Conservation (phyloP, 2,888 invertebrate species). For the Eubasilissa splendida region DNA sequence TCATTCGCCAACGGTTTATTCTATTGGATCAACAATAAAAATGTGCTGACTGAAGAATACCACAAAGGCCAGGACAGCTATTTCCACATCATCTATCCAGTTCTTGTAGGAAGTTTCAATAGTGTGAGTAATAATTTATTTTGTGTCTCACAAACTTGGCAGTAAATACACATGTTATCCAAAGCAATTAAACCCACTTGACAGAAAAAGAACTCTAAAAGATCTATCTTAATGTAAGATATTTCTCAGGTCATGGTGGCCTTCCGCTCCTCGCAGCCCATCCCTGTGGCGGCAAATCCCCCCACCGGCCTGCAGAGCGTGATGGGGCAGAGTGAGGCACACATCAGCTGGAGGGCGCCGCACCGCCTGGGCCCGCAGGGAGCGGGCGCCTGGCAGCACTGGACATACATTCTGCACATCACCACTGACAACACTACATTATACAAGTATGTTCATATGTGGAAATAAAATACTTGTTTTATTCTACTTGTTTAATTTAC, state of each 20-base stretch:
- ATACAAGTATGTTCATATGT: constrained; percentile 39
- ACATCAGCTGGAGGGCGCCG: constrained; percentile 88
- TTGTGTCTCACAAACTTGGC: too few relatives aligned
- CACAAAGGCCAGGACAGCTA: constrained; percentile 79
- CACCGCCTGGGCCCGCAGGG: constrained; percentile 83
- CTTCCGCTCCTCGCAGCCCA: constrained; percentile 82
- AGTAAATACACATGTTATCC: too few relatives aligned
- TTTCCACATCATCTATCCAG: constrained; percentile 84
- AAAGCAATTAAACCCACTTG: too few relatives aligned
- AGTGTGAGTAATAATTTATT: constrained; percentile 60
- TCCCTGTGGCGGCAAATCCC: constrained; percentile 84
- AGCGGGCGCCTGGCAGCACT: constrained; percentile 78
- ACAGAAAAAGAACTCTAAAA: background rate
- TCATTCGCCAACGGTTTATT: constrained; percentile 84
- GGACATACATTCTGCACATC: constrained; percentile 85
- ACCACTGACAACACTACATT: constrained; percentile 61
- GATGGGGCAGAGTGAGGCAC: constrained; percentile 82
- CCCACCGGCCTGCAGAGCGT: constrained; percentile 87
- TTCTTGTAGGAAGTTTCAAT: constrained; percentile 64
- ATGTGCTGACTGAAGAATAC: constrained; percentile 86
- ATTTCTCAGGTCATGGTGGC: constrained; percentile 66
- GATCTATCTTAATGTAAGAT: too few relatives aligned
- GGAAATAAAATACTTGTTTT: background rate
- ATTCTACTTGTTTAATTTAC: too few relatives aligned
- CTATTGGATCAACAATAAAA: constrained; percentile 89